A percentile compares a stretch with the other conserved stretches of the same genome.
phyloP scores from a whole-genome alignment of 2,797 vertebrate species.

The Cirrhinus mrigala region DNA sequence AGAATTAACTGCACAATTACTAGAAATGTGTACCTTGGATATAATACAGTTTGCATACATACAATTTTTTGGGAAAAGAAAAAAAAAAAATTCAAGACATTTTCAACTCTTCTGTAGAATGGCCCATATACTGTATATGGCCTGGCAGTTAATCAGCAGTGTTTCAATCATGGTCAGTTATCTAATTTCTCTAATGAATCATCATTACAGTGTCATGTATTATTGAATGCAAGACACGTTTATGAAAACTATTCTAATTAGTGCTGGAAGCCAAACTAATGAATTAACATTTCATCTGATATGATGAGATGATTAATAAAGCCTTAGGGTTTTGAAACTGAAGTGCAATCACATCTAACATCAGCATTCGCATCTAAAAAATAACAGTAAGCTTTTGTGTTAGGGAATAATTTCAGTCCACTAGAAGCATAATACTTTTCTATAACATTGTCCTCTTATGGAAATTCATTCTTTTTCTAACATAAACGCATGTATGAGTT shows the following conservation, averaged over 20 bases:
- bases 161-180: conserved; percentile 72
- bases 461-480: neutral
- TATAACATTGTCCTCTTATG: neutral
- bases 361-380: neutral
- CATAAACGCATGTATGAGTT: neutral
- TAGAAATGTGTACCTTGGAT: no score
- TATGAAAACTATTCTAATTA: conserved; percentile 56
- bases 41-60: no score
- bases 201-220: conserved; percentile 63
- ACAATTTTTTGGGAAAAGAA: no score
- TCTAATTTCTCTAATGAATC: conserved; percentile 78
- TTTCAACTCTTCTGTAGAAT: no score
- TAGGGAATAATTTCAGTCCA: no score
- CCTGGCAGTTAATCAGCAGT: conserved; percentile 55
- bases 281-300: conserved; percentile 63
- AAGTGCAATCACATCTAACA: neutral
- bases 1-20: no score
- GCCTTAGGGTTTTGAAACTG: conserved; percentile 8
- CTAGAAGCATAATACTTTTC: neutral
- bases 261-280: conserved; percentile 62
- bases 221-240: conserved; percentile 55
- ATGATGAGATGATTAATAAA: conserved; percentile 62
- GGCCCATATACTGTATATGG: no score
- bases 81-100: no score
- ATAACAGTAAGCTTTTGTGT: neutral